These are phyloP conservation scores for Pecten maximus DNA, from an alignment of 2,888 invertebrate species.

Conservation along the genomic window DNA sequence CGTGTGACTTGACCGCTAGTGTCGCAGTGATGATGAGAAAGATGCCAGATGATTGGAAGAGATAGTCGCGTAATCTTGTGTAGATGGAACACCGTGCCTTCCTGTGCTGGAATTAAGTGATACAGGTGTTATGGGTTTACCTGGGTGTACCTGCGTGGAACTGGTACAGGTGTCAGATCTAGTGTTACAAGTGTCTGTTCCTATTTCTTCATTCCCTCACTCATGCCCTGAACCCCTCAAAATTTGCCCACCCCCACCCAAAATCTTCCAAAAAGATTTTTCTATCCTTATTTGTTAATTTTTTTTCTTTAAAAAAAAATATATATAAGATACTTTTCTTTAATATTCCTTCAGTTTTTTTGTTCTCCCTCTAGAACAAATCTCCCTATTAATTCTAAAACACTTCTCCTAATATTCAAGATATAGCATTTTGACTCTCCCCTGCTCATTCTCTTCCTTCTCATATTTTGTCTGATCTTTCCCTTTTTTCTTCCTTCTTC, in stretches of 20 bases:
- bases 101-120: neutral
- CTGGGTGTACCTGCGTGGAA: neutral
- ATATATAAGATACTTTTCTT: too few relatives aligned
- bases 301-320: too few relatives aligned
- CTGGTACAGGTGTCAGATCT: neutral
- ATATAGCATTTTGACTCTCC: too few relatives aligned
- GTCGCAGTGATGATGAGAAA: neutral
- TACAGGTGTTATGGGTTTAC: neutral
- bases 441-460: neutral
- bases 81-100: neutral
- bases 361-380: neutral
- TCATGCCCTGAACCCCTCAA: too few relatives aligned
- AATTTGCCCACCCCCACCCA: too few relatives aligned
- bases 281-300: too few relatives aligned
- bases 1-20: conserved; percentile 10
- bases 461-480: neutral
- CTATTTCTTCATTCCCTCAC: neutral
- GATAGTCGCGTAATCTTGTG: neutral
- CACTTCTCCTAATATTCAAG: too few relatives aligned
- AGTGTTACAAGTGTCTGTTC: neutral
- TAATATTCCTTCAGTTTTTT: too few relatives aligned
- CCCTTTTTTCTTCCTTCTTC: too few relatives aligned
- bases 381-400: neutral
- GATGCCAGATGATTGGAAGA: neutral
- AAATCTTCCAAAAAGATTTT: too few relatives aligned